Base-by-base conservation (phyloP, 2,113 vertebrate species). In the Elgaria multicarinata region DNA sequence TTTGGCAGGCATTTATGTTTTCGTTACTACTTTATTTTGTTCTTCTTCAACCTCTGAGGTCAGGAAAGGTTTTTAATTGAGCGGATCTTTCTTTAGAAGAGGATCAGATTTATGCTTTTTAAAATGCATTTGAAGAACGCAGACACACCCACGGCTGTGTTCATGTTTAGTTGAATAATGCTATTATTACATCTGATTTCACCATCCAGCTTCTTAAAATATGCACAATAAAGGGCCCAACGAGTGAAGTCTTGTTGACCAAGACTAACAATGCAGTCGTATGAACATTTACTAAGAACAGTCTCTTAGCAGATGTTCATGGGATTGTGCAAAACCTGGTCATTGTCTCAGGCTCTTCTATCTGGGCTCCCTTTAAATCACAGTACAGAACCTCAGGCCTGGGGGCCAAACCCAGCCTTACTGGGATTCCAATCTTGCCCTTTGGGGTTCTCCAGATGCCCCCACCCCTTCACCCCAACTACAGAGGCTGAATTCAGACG, bases 1-100 rank as follows among this genome's bases (percentile, higher is more conserved):
- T 96, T 97, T 98, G 97, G 97, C 97, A 96, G 93, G 90, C 92
- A 93, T 93, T 93, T 20, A 81, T 98, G 97, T 97, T 98, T 97
- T 97, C 96, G 97, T 97, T 97, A 93, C 94, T 95, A 93, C 87
- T 0, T 94, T 97, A 96, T 96, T 97, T 97, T 97, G 95, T 97
- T 96, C 96, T 95, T 97, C 97, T 97, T 97, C 79, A 79, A 94
- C 95, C 93, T 66, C 81, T 22, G 88, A 96, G 96, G 97, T 96
- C 97, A 96, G 94, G 91, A 94, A 87, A 82, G 92, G 90, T 96
- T 96, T 83, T 94, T 55, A 95, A 93, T 91, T 94, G 96, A 96
- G 90, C 85, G 94, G 90, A 91, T 89, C 92, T 93, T 95, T 95
- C 95, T 96, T 95, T 93, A 93, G 91, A 93, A 92, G 78, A 86